Evolutionary conservation across 2,113 vertebrate species (phyloP).

Genomic region (Nettapus auritus): DNA sequence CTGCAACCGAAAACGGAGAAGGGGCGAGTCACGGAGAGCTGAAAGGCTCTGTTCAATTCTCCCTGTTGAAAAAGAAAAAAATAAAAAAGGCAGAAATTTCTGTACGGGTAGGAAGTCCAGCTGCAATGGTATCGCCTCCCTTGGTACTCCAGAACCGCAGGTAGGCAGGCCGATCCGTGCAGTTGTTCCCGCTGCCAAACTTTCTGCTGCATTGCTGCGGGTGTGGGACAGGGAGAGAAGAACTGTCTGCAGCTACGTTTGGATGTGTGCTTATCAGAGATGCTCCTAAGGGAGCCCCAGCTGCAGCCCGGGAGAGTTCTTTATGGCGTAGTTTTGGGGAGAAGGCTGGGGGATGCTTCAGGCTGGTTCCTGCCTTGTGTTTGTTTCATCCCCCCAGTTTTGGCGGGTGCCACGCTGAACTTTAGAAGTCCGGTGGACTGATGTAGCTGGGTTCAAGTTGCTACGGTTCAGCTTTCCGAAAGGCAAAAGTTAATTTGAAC

Average conservation of each 20-base stretch:
- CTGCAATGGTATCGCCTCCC: not conserved
- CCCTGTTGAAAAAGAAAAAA: not conserved
- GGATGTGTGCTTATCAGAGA: not conserved
- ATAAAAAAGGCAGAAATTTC: not conserved
- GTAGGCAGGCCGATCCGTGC: not conserved
- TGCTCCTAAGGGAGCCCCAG: not conserved
- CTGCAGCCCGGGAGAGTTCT: not conserved
- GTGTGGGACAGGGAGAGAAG: not conserved
- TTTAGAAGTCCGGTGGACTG: rapidly evolving
- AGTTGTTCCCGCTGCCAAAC: not conserved
- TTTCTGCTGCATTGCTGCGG: not conserved
- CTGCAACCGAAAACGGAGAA: not conserved
- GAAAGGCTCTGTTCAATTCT: not conserved
- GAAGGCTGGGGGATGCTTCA: not conserved
- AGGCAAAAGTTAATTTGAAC: slow-evolving; percentile 18
- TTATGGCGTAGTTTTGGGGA: not conserved
- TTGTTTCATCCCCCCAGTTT: not conserved
- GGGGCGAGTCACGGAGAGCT: not conserved
- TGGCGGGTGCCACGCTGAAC: not conserved
- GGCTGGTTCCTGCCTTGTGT: not conserved
- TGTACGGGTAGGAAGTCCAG: not conserved
- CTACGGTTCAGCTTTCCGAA: not conserved
- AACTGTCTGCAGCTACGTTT: not conserved
- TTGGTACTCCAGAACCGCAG: not conserved
- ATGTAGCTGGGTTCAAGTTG: not conserved